phyloP scores from a whole-genome alignment of 2,113 vertebrate species.

The Cyanistes caeruleus region DNA sequence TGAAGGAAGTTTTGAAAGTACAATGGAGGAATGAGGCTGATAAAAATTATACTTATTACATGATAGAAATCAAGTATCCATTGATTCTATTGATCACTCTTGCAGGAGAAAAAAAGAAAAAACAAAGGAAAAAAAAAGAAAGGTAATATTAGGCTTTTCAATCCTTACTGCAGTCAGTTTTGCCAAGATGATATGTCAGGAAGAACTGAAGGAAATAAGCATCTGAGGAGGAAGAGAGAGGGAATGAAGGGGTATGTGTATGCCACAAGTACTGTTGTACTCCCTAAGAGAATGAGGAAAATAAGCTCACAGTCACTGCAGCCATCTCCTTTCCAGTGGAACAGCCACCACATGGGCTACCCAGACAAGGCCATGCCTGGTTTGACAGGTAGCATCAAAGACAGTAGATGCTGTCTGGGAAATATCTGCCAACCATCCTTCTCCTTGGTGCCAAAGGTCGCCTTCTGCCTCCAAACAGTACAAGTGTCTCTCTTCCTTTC shows the following conservation, averaged over 20 bases:
- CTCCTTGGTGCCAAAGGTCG: not conserved
- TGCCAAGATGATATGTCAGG: not conserved
- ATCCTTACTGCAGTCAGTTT: not conserved
- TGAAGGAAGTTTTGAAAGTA: not conserved
- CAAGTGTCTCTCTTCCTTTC: not conserved
- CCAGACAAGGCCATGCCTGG: not conserved
- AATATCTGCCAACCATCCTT: not conserved
- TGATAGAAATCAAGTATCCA: not conserved
- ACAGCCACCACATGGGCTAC: not conserved
- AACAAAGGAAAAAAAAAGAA: not conserved
- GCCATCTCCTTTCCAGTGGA: not conserved
- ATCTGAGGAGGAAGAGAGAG: not conserved
- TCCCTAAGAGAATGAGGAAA: not conserved
- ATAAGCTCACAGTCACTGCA: not conserved
- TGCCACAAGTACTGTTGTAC: not conserved
- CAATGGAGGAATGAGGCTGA: not conserved
- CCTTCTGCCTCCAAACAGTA: not conserved
- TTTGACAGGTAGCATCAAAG: not conserved
- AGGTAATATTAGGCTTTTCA: not conserved
- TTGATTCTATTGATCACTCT: not conserved
- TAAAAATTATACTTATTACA: not conserved
- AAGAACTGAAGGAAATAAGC: not conserved
- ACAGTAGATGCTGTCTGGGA: not conserved
- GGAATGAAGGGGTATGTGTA: not conserved
- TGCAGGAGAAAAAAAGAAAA: not conserved